These are phyloP conservation scores for Hemichromis elongatus DNA, from an alignment of 2,113 vertebrate species.

Conservation along the genomic window DNA sequence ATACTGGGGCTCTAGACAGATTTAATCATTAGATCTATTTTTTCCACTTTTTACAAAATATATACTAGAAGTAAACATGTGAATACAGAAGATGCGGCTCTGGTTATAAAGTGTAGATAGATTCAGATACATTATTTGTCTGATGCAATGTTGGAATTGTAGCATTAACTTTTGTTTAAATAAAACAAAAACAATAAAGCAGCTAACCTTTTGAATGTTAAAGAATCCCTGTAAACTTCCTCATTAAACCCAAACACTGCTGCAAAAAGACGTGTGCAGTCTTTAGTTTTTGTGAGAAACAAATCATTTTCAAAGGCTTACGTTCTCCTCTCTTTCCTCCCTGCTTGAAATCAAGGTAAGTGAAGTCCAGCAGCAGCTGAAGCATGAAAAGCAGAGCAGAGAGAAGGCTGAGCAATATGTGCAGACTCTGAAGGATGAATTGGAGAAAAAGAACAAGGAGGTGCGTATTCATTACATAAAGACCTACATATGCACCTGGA, in stretches of 20 bases:
- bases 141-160: neutral
- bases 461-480: fast-evolving
- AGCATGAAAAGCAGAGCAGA: neutral
- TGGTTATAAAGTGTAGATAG: neutral
- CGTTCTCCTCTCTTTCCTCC: neutral
- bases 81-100: neutral
- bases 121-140: neutral
- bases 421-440: neutral
- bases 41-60: too few species aligned
- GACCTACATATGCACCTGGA: neutral
- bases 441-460: fast-evolving
- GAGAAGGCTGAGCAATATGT: neutral
- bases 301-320: neutral
- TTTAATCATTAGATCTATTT: neutral
- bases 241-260: neutral
- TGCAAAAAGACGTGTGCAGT: too few species aligned
- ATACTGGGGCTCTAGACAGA: too few species aligned
- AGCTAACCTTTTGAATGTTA: neutral
- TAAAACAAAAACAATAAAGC: too few species aligned
- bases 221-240: neutral
- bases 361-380: neutral
- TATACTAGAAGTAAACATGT: too few species aligned
- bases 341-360: neutral
- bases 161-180: too few species aligned
- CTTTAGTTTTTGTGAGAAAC: too few species aligned